Evolutionary conservation across 64 coral and sea anemone genomes (phyloP), one percentile per base, ranked within the genome.

Genomic region (Exaiptasia diaphana): DNA sequence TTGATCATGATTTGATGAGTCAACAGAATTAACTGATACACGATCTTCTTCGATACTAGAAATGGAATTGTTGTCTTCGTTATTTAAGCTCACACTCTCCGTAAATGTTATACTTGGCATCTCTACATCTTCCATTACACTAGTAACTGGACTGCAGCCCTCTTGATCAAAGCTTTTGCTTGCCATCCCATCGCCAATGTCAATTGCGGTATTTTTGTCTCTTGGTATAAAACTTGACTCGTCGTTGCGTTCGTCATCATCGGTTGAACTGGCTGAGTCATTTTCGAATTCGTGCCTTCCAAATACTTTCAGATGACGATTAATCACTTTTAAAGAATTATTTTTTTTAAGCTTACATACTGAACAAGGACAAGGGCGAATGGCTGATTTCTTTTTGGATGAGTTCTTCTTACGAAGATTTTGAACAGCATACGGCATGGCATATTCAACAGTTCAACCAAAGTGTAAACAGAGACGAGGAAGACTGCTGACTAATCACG

Each of bases 341-440:
- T 55, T 52, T 30, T 50, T 55, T 33, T 77, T 29, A 77, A 14
- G 35, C 53, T 18, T 77, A 23, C 49, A 77, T 3, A 77, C 37
- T 28, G 74, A 49, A 69, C 62, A 82, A 14, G 79, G 79, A 28
- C 79, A 68, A 62, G 79, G 46, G 7, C 79, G 61, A 58, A 29
- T 39, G 36, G 56, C 59, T 58, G 38, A 7, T 41, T 38, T 82
- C 62, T 69, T 82, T 38, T 54, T 24, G 17, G 46, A 32, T 54
- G 53, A 65, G 31, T n/a, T 27, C 62, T 82, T 69, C 68, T 68
- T 58, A 68, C 42, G 35, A 23, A 63, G 30, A 82, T 82, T 59
- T 67, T 81, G 78, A 27, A 30, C 30, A 28, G 79, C 37, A 65
- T 67, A 70, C 40, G 34, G 79, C 79, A 82, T 82, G 42, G n/a